Percentiles rank a stretch among this genome's conserved stretches.
Conservation (phyloP, 2,113 vertebrate species). For the Trichomycterus rosablanca region DNA sequence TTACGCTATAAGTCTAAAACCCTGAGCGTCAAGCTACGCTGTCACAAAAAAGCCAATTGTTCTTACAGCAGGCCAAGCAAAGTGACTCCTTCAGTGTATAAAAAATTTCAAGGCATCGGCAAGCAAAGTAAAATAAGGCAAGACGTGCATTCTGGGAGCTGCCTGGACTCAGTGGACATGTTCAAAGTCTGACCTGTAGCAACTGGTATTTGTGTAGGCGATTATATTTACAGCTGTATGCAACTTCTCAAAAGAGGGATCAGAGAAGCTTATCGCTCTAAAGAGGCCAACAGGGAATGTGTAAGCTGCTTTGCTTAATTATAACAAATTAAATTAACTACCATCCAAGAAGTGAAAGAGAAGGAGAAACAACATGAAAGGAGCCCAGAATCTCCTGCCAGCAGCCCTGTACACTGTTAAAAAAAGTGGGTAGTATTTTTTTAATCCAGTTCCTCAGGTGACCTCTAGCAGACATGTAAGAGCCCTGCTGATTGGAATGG, state of each 20-base stretch:
- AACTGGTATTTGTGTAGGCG: background rate
- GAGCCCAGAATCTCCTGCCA: background rate
- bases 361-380: background rate
- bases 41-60: conserved; percentile 23
- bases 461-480: conserved; percentile 33
- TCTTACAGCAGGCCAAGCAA: background rate
- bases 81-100: background rate
- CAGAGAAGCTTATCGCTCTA: conserved; percentile 11
- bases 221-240: background rate
- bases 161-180: background rate
- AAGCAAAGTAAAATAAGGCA: conserved; percentile 9
- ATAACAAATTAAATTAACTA: conserved; percentile 4
- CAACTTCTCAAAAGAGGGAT: conserved; percentile 15
- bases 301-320: conserved; percentile 17
- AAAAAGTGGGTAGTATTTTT: conserved; percentile 5
- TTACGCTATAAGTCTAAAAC: conserved; percentile 22
- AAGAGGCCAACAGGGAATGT: background rate
- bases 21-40: conserved; percentile 7
- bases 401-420: background rate
- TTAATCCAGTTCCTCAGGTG: conserved; percentile 25
- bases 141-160: conserved; percentile 12
- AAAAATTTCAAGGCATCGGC: conserved; percentile 14
- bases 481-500: conserved; percentile 29
- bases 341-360: background rate
- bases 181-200: conserved; percentile 10